These are phyloP conservation scores for Zootermopsis nevadensis DNA, from an alignment of 2,888 invertebrate species.

Conservation along the genomic window DNA sequence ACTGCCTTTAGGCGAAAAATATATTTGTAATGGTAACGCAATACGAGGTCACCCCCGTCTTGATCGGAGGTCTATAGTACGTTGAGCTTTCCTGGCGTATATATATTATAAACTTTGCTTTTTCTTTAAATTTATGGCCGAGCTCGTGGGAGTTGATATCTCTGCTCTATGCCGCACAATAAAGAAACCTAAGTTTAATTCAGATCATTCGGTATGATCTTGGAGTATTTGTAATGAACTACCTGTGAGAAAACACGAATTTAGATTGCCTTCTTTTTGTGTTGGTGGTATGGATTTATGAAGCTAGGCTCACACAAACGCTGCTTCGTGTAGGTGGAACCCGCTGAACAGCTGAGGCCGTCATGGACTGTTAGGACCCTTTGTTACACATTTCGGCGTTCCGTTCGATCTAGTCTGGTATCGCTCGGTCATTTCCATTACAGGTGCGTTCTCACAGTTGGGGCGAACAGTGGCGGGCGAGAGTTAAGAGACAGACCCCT, in stretches of 20 bases:
- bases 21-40: no score
- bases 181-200: neutral
- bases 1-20: no score
- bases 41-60: no score
- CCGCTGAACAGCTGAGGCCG: neutral
- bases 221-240: neutral
- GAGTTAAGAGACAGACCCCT: neutral
- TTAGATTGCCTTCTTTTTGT: neutral
- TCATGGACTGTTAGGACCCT: neutral
- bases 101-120: no score
- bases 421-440: conserved; percentile 13
- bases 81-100: no score
- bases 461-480: neutral
- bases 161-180: no score
- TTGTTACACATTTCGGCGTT: conserved; percentile 10
- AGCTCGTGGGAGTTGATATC: no score
- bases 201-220: neutral
- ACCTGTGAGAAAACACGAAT: neutral
- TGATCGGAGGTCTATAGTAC: no score
- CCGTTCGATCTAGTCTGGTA: neutral
- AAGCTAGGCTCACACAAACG: neutral
- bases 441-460: conserved; percentile 4
- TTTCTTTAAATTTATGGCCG: no score
- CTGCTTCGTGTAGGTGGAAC: neutral
- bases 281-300: neutral